These are phyloP conservation scores for Melanotaenia pygmaea DNA, from an alignment of 2,797 vertebrate species.

Conservation along the genomic window DNA sequence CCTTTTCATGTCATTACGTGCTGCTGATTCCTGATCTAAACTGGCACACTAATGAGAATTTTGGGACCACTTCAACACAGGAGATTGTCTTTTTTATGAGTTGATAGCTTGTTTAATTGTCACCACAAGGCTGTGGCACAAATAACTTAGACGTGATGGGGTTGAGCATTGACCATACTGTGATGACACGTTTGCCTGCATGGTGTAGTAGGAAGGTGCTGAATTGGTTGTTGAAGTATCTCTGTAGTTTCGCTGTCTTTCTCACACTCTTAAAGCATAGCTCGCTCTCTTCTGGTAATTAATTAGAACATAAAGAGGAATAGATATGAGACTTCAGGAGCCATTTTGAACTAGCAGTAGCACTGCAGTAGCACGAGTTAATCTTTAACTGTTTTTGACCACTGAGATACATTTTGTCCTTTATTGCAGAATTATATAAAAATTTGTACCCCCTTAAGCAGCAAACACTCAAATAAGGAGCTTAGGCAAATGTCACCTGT, in stretches of 20 bases:
- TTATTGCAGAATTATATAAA: constrained; percentile 51
- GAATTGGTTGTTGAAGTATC: constrained; percentile 10
- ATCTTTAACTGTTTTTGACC: constrained; percentile 38
- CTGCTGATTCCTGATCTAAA: constrained; percentile 33
- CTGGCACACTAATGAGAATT: constrained; percentile 22
- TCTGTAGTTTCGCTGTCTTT: neutral
- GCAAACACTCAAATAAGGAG: constrained; percentile 53
- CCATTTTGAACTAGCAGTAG: neutral
- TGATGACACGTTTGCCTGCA: constrained; percentile 18
- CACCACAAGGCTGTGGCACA: constrained; percentile 20
- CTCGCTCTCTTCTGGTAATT: constrained; percentile 4
- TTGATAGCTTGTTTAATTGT: constrained; percentile 41
- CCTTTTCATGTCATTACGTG: constrained; percentile 26
- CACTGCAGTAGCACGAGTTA: constrained; percentile 11
- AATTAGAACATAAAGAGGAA: neutral
- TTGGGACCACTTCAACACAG: constrained; percentile 13
- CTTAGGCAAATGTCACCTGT: constrained; percentile 74
- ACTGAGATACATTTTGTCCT: constrained; percentile 41
- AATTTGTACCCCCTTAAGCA: constrained; percentile 50
- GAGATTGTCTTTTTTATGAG: constrained; percentile 9
- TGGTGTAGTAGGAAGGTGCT: constrained; percentile 3
- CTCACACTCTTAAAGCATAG: neutral
- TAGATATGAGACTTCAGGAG: neutral
- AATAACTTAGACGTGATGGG: neutral
- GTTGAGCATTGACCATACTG: constrained; percentile 22